phyloP scores from a whole-genome alignment of 2,888 invertebrate species.

The Lacanobia wlatinum region DNA sequence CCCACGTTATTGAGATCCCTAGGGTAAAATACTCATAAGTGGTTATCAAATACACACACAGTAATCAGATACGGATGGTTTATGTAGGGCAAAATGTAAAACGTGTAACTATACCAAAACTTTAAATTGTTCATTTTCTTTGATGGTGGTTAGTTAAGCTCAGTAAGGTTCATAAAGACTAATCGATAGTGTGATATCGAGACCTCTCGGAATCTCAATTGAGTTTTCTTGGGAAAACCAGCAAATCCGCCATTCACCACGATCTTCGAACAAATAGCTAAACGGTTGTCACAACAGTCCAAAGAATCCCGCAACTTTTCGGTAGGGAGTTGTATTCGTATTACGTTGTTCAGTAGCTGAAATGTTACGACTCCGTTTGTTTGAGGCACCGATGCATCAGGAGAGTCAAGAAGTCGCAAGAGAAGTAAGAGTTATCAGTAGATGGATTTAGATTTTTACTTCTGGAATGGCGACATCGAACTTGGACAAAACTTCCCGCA shows the following conservation, averaged over 20 bases:
- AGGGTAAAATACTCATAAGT: no score
- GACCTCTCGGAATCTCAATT: no score
- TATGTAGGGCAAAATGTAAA: no score
- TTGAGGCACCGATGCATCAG: background rate
- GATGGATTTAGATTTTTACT: background rate
- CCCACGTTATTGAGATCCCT: no score
- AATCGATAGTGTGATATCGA: no score
- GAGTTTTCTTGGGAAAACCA: background rate
- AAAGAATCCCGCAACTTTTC: constrained; percentile 7
- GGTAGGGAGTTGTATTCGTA: background rate
- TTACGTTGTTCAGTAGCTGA: background rate
- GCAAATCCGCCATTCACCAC: background rate
- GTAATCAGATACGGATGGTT: no score
- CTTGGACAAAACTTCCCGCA: no score
- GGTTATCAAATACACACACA: no score
- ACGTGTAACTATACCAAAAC: no score
- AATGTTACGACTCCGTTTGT: constrained; percentile 1
- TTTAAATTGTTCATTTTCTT: no score
- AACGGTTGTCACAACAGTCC: background rate
- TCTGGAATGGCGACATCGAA: background rate
- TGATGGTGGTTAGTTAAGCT: no score
- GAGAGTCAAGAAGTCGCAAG: background rate
- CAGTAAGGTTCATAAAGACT: no score
- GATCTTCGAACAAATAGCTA: constrained; percentile 7
- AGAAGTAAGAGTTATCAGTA: background rate